Evolutionary conservation across 2,797 vertebrate genomes (phyloP), one percentile per base, ranked within the genome.

Genomic region (Prionace glauca): DNA sequence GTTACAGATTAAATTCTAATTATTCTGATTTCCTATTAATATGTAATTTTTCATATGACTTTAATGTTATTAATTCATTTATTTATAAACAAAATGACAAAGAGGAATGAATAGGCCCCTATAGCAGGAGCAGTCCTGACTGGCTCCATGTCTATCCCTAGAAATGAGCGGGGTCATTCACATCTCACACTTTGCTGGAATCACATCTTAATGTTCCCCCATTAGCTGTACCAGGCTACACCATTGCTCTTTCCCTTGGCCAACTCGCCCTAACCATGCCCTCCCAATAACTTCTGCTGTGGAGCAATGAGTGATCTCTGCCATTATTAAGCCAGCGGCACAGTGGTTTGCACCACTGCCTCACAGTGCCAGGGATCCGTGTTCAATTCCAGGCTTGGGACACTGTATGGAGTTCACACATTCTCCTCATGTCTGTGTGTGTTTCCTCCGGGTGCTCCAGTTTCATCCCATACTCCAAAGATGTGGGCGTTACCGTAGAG

Each of bases 1-100:
- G 67, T n/a, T 91, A 7, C 29, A 22, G 62, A 14, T 20, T 69
- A 92, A 92, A 41, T 92, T 92, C 60, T 67, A 65, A 92, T 92
- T 92, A 92, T 92, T 92, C 65, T 69, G 62, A 69, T 69, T 92
- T 92, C 69, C 90, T 69, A 41, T 92, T 90, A 62, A 29, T 62
- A 12, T 60, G 87, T 32, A 62, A 56, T 62, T 16, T 90, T 92
- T 69, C 69, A 69, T 69, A 18, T 92, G 29, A 69, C 1, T 24
- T 69, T 69, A 69, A 92, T 9, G 90, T 92, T 69, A 41, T 92
- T 92, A 69, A 41, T 69, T 41, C 8, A 69, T 92, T 92, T 69
- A 92, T 41, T 65, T 65, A 60, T n/a, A 69, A 67, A 60, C 45
- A 65, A 92, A 69, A 24, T 36, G 20, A 41, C 18, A 0, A 4